phyloP scores from a whole-genome alignment of 2,113 vertebrate genomes.

The Chlamydotis undulata region DNA sequence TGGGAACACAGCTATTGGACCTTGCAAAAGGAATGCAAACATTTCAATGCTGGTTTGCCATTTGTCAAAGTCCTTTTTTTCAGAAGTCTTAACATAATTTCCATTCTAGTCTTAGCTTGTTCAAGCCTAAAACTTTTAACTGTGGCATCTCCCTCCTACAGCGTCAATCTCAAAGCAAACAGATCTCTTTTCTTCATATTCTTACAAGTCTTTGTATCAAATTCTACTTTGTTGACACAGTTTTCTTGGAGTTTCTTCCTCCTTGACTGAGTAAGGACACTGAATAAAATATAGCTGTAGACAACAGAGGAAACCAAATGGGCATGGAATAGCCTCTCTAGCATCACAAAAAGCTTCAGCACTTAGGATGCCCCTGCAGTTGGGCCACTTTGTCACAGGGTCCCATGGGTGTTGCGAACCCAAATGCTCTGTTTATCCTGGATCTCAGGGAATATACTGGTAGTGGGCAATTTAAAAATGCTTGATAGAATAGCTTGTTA shows the following conservation, averaged over 20 bases:
- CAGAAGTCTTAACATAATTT: constrained; percentile 19
- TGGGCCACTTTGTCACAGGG: neutral
- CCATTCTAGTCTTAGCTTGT: neutral
- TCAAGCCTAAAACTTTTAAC: neutral
- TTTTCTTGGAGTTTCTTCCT: neutral
- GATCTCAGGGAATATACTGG: neutral
- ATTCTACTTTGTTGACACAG: neutral
- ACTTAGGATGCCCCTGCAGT: neutral
- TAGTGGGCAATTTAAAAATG: neutral
- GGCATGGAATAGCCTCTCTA: neutral
- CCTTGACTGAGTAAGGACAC: neutral
- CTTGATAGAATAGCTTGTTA: neutral
- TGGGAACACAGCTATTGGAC: constrained; percentile 49
- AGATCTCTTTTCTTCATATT: neutral
- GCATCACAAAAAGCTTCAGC: neutral
- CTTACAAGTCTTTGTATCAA: neutral
- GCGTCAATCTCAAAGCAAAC: neutral
- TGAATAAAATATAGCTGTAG: neutral
- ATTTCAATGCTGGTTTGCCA: constrained; percentile 12
- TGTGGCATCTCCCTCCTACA: neutral
- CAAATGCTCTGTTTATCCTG: neutral
- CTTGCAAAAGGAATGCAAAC: constrained; percentile 47
- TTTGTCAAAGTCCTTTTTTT: constrained; percentile 43
- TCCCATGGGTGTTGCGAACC: rapidly evolving
- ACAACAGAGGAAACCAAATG: neutral